phyloP scores from a whole-genome alignment of 2,888 invertebrate genomes.

The Callyntrura sp. region DNA sequence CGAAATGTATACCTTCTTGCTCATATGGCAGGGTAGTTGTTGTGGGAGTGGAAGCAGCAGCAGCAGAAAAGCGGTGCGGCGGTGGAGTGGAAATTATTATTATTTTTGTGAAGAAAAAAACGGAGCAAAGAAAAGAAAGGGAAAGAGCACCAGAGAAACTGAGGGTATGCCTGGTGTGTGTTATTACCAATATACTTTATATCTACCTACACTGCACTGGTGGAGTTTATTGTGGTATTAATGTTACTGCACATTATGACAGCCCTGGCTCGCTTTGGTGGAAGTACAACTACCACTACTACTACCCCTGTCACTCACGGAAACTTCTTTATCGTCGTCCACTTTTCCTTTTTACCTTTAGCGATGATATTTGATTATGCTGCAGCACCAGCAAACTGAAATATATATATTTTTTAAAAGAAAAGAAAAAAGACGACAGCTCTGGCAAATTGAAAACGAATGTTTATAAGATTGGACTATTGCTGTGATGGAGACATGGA shows the following conservation, averaged over 20 bases:
- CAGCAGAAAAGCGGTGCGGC: not conserved
- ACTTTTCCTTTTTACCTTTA: not conserved
- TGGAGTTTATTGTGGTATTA: too few species aligned
- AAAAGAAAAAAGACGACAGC: not conserved
- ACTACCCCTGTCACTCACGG: too few species aligned
- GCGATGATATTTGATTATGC: conserved; percentile 17
- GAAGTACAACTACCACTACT: not conserved
- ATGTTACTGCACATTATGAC: not conserved
- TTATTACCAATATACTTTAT: not conserved
- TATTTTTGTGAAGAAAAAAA: conserved; percentile 13
- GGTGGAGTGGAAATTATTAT: conserved; percentile 44
- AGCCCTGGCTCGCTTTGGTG: not conserved
- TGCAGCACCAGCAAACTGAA: not conserved
- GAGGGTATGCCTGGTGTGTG: not conserved
- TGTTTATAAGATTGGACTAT: conserved; percentile 1
- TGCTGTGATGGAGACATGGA: not conserved
- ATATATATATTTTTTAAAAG: not conserved
- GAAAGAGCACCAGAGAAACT: not conserved
- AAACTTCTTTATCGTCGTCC: not conserved
- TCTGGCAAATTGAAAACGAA: conserved; percentile 10
- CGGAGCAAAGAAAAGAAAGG: conserved; percentile 12
- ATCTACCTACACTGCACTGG: too few species aligned
- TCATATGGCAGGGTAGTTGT: not conserved
- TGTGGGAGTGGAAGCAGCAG: not conserved
- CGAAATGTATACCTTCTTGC: not conserved